These are phyloP conservation scores for Tetropium fuscum DNA, from an alignment of 2,888 invertebrate genomes.

Conservation along the genomic window DNA sequence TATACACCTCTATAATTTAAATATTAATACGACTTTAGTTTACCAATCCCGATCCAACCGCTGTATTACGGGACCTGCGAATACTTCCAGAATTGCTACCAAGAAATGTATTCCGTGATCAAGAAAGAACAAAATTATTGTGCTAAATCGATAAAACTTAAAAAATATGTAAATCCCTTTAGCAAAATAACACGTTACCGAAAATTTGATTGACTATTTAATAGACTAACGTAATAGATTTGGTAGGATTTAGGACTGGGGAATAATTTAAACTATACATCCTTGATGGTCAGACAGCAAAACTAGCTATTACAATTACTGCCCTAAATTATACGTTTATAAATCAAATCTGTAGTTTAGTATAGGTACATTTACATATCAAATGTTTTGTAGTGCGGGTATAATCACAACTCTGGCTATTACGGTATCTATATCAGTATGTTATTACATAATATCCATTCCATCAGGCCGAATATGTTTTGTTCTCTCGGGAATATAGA, in stretches of 20 bases:
- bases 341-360: constrained; percentile 29
- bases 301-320: constrained; percentile 32
- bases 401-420: constrained; percentile 6
- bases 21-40: neutral
- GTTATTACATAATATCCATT: constrained; percentile 9
- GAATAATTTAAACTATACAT: constrained; percentile 21
- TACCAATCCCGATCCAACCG: neutral
- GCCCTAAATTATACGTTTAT: constrained; percentile 35
- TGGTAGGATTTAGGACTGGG: constrained; percentile 8
- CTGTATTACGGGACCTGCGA: neutral
- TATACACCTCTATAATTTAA: neutral
- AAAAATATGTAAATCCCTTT: constrained; percentile 38
- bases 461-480: too few species aligned
- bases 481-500: too few species aligned
- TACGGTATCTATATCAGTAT: neutral
- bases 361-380: constrained; percentile 37
- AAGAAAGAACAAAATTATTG: constrained; percentile 33
- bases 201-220: constrained; percentile 42
- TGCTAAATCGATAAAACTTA: constrained; percentile 31
- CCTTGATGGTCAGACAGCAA: constrained; percentile 28
- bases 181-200: constrained; percentile 39
- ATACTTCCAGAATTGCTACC: constrained; percentile 28
- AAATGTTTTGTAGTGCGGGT: constrained; percentile 28
- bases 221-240: constrained; percentile 33
- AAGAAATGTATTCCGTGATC: constrained; percentile 37